These are phyloP conservation scores for Lophura nycthemera DNA, from an alignment of 2,113 vertebrate species.

Conservation along the genomic window DNA sequence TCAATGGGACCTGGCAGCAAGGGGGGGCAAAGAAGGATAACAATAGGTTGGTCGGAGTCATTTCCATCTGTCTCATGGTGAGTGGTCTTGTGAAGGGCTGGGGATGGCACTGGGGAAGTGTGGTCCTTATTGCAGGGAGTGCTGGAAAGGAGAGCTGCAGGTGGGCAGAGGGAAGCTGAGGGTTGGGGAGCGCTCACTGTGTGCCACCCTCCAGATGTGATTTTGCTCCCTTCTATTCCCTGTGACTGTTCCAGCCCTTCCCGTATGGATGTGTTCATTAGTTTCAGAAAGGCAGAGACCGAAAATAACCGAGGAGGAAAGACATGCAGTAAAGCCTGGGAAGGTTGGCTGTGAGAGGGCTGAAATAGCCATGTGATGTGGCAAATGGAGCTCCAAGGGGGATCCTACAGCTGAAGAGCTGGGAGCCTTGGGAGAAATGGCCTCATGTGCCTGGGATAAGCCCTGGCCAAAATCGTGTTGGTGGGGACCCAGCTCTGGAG, in stretches of 20 bases:
- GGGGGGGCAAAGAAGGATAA: not conserved
- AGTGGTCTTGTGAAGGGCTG: not conserved
- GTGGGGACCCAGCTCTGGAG: not conserved
- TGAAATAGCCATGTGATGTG: not conserved
- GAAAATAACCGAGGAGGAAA: not conserved
- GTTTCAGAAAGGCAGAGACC: not conserved
- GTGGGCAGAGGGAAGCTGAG: not conserved
- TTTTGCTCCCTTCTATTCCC: not conserved
- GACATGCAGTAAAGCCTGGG: not conserved
- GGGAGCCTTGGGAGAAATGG: not conserved
- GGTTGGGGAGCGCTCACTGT: not conserved
- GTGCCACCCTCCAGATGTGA: not conserved
- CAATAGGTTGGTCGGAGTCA: not conserved
- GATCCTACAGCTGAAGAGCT: not conserved
- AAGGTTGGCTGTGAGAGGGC: not conserved
- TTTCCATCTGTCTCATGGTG: not conserved
- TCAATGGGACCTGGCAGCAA: not conserved
- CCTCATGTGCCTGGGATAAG: not conserved
- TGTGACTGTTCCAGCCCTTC: not conserved
- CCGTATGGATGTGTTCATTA: not conserved
- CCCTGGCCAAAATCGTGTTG: not conserved
- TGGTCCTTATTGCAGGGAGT: fast-evolving
- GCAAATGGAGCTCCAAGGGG: not conserved
- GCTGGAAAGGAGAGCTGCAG: not conserved
- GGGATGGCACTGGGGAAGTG: not conserved